Evolutionary conservation across 2,113 vertebrate species (phyloP).

Genomic region (Cyprinodon variegatus): DNA sequence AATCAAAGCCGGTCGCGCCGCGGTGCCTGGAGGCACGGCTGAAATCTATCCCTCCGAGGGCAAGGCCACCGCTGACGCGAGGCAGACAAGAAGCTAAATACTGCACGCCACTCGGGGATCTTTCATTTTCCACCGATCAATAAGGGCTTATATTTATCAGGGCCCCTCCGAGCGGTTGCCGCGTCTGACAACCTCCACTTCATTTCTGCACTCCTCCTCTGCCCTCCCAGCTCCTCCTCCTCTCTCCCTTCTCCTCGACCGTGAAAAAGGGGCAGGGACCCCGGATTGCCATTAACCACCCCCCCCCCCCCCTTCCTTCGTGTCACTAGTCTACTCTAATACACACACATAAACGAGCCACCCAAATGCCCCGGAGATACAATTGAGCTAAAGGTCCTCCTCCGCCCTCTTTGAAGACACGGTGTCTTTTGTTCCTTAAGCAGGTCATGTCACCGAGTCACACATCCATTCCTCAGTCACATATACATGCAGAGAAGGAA

Average conservation of each 20-base stretch:
- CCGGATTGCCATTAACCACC: conserved; percentile 93
- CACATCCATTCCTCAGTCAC: conserved; percentile 8
- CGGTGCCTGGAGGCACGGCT: conserved; percentile 82
- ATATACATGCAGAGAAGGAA: conserved; percentile 11
- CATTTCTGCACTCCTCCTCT: conserved; percentile 85
- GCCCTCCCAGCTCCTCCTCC: conserved; percentile 58
- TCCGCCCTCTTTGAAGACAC: conserved; percentile 91
- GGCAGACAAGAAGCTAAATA: conserved; percentile 98
- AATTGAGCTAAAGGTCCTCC: conserved; percentile 67
- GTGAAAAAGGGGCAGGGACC: conserved; percentile 82
- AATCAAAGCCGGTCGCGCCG: conserved; percentile 87
- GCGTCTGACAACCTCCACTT: conserved; percentile 99
- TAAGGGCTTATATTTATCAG: conserved; percentile 99
- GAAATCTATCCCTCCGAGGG: conserved; percentile 91
- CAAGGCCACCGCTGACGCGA: conserved; percentile 94
- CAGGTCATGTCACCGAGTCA: conserved; percentile 77
- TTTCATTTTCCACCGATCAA: conserved; percentile 99
- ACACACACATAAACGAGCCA: conserved; percentile 62
- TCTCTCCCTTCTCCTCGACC: conserved; percentile 66
- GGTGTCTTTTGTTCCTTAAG: conserved; percentile 88
- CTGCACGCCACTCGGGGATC: conserved; percentile 96
- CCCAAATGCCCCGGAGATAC: conserved; percentile 74
- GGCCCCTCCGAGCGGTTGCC: conserved; percentile 95
- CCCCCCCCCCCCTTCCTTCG: conserved; percentile 18
- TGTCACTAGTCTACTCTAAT: conserved; percentile 59